Evolutionary conservation across 2,888 invertebrate species (phyloP).

Genomic region (Dyspetes luteomarginatus): DNA sequence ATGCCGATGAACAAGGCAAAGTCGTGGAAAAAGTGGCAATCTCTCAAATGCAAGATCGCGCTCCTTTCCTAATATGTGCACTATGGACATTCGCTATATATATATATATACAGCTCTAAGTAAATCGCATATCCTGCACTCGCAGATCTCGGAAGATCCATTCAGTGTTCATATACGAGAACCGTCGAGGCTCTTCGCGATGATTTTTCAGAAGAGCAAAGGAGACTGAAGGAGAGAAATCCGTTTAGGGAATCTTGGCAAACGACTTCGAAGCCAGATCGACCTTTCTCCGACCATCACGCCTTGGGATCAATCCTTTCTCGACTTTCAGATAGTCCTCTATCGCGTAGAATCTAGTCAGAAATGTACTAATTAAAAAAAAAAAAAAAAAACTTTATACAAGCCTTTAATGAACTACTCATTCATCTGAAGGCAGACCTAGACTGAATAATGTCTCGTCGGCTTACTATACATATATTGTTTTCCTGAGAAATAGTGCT

Average conservation of each 20-base stretch:
- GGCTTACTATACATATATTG: too few species aligned
- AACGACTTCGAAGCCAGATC: constrained; percentile 36
- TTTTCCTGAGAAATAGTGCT: too few species aligned
- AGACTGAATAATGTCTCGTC: too few species aligned
- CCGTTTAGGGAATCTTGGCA: constrained; percentile 83
- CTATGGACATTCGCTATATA: constrained; percentile 8
- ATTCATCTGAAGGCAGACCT: too few species aligned
- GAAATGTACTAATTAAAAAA: too few species aligned
- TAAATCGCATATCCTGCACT: constrained; percentile 11
- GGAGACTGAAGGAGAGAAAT: constrained; percentile 54
- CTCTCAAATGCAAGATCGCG: constrained; percentile 51
- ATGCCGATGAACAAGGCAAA: constrained; percentile 76
- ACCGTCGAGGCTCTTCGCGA: constrained; percentile 67
- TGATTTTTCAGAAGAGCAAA: constrained; percentile 76
- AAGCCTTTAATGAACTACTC: too few species aligned
- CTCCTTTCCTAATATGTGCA: constrained; percentile 55
- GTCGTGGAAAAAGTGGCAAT: constrained; percentile 71
- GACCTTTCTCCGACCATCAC: constrained; percentile 25
- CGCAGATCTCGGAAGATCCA: constrained; percentile 54
- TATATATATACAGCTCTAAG: constrained; percentile 25
- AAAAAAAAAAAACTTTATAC: too few species aligned
- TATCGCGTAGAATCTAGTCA: too few species aligned
- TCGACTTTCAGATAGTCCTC: too few species aligned
- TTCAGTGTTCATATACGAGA: constrained; percentile 51
- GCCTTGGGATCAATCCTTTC: constrained; percentile 12